Evolutionary conservation across 2,888 invertebrate species (phyloP).

Genomic region (Anticlea derivata): DNA sequence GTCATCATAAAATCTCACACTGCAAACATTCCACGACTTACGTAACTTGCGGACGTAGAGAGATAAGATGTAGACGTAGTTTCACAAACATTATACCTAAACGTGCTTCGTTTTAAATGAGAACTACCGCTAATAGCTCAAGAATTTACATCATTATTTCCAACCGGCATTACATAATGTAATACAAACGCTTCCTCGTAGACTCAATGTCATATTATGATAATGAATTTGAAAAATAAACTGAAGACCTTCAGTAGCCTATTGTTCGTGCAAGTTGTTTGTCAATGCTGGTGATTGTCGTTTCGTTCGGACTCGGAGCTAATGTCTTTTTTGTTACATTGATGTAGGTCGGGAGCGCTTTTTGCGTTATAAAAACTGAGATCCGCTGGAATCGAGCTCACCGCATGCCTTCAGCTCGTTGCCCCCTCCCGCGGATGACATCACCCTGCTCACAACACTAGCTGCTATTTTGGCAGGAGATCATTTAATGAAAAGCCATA

Average conservation of each 20-base stretch:
- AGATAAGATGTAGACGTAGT: conserved; percentile 31
- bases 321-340: conserved; percentile 61
- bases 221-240: conserved; percentile 51
- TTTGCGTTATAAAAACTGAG: conserved; percentile 61
- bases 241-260: conserved; percentile 41
- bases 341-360: conserved; percentile 74
- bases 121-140: conserved; percentile 9
- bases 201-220: conserved; percentile 50
- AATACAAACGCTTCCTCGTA: conserved; percentile 43
- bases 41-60: conserved; percentile 34
- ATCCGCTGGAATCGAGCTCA: conserved; percentile 51
- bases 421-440: conserved; percentile 44
- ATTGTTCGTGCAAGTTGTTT: conserved; percentile 43
- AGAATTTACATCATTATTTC: conserved; percentile 20
- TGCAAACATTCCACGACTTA: conserved; percentile 33
- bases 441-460: conserved; percentile 43
- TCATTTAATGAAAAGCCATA: conserved; percentile 12
- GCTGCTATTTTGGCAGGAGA: conserved; percentile 31
- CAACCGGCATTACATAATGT: conserved; percentile 35
- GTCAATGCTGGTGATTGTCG: conserved; percentile 45
- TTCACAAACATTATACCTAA: conserved; percentile 22
- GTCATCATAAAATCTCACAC: conserved; percentile 32
- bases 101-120: conserved; percentile 13
- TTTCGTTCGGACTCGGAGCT: conserved; percentile 41
- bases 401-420: conserved; percentile 32